These are phyloP conservation scores for Cepaea hortensis DNA, from an alignment of 2,888 invertebrate genomes.

Conservation along the genomic window DNA sequence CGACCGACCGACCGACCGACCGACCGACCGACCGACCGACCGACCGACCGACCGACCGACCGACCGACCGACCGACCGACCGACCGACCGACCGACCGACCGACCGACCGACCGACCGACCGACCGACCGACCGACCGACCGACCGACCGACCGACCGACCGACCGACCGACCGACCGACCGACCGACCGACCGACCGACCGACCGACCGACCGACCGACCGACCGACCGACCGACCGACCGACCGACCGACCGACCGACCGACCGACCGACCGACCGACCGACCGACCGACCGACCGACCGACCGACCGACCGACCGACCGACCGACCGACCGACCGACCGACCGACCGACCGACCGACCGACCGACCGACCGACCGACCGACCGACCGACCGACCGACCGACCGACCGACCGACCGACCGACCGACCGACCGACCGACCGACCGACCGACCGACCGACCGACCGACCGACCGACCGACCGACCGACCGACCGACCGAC, in stretches of 20 bases:
- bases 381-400: conserved; percentile 17
- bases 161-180: not conserved
- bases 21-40: conserved; percentile 13
- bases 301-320: conserved; percentile 33
- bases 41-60: conserved; percentile 5
- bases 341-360: conserved; percentile 12
- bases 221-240: conserved; percentile 35
- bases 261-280: conserved; percentile 43
- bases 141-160: not conserved
- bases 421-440: no score
- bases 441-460: no score
- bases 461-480: no score
- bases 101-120: not conserved
- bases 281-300: conserved; percentile 36
- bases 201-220: conserved; percentile 43
- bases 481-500: no score
- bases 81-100: not conserved
- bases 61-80: not conserved
- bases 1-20: conserved; percentile 13
- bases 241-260: conserved; percentile 36
- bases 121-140: not conserved
- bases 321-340: conserved; percentile 35
- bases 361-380: conserved; percentile 19
- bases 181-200: conserved; percentile 13
- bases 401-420: no score